A percentile compares a stretch with the other conserved stretches of the same genome.
phyloP scores from a whole-genome alignment of 2,888 invertebrate genomes.

The Meganola albula region DNA sequence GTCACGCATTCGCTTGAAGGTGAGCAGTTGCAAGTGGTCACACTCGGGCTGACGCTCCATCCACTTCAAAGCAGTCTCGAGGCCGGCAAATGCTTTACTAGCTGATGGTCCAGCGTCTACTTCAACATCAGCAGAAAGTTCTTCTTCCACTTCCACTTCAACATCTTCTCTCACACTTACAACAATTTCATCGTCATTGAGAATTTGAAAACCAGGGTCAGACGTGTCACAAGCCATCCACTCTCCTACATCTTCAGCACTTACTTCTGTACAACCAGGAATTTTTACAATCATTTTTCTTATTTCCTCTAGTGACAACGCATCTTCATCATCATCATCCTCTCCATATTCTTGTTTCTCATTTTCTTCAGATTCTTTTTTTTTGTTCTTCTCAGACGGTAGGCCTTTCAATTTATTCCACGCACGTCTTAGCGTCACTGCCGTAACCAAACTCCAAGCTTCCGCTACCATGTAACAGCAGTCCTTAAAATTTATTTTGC shows the following conservation, averaged over 20 bases:
- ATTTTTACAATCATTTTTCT: conserved; percentile 14
- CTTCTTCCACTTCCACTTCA: no score
- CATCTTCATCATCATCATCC: conserved; percentile 14
- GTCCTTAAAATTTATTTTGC: conserved; percentile 1
- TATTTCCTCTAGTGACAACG: conserved; percentile 14
- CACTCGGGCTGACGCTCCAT: not conserved
- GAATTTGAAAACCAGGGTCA: conserved; percentile 12
- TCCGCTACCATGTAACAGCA: conserved; percentile 7
- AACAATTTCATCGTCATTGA: not conserved
- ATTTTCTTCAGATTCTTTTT: conserved; percentile 16
- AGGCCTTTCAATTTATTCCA: conserved; percentile 14
- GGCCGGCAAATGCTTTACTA: not conserved
- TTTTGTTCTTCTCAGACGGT: conserved; percentile 20
- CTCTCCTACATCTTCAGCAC: conserved; percentile 16
- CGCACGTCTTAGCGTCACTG: conserved; percentile 21
- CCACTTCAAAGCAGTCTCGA: conserved; percentile 2
- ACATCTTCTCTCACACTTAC: not conserved
- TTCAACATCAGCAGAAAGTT: not conserved
- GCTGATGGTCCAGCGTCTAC: not conserved
- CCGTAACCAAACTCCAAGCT: conserved; percentile 15
- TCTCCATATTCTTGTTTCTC: conserved; percentile 9
- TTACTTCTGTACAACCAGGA: conserved; percentile 12
- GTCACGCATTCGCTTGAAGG: conserved; percentile 1
- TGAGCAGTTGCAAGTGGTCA: conserved; percentile 1
- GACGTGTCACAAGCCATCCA: conserved; percentile 16